These are phyloP conservation scores for Drosophila virilis DNA, from an alignment of 1,140 invertebrate genomes.

Conservation along the genomic window DNA sequence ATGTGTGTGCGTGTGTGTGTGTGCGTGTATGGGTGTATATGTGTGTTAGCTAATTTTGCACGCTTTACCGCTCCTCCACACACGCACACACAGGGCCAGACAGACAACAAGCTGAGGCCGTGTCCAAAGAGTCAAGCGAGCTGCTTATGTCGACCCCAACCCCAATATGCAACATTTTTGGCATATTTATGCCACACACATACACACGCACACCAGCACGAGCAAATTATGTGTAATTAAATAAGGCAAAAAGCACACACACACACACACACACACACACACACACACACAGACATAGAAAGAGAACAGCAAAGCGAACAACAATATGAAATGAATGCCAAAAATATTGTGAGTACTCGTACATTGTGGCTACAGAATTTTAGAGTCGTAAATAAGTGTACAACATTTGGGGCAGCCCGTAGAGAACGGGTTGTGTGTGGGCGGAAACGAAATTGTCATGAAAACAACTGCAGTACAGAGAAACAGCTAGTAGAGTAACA, in stretches of 20 bases:
- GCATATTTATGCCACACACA: constrained; percentile 54
- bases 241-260: constrained; percentile 39
- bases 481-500: not conserved
- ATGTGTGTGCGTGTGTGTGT: constrained; percentile 25
- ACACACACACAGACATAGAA: constrained; percentile 1
- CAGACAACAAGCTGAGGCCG: constrained; percentile 30
- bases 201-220: constrained; percentile 24
- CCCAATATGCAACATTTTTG: constrained; percentile 52
- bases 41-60: constrained; percentile 60
- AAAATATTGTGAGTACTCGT: constrained; percentile 34
- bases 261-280: constrained; percentile 2
- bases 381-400: constrained; percentile 46
- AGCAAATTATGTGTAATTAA: constrained; percentile 66
- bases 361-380: constrained; percentile 18
- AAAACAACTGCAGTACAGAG: not conserved
- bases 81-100: constrained; percentile 6
- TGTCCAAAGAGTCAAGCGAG: constrained; percentile 49
- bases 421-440: not conserved
- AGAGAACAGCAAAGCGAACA: constrained; percentile 25
- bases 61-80: constrained; percentile 30
- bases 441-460: not conserved
- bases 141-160: constrained; percentile 32
- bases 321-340: constrained; percentile 54
- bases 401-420: constrained; percentile 23
- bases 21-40: constrained; percentile 10